A percentile compares a stretch with the other conserved stretches of the same genome.
Evolutionary conservation across 1,140 invertebrate genomes (phyloP).

Genomic region (Meloidogyne exigua): DNA sequence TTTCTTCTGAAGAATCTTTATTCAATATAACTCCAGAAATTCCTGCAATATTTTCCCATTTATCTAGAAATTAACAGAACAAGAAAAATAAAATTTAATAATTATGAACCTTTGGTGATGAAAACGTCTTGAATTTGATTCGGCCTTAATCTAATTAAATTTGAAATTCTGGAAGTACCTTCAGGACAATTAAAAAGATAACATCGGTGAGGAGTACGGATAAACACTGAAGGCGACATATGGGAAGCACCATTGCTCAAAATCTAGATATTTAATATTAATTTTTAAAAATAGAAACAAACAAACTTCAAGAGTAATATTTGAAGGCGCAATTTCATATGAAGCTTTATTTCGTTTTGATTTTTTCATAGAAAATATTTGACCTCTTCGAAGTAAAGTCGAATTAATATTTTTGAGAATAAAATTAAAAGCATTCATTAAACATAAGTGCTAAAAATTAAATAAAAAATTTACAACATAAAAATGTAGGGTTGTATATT

Average conservation of each 20-base stretch:
- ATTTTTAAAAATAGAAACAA: background rate
- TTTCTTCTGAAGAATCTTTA: conserved; percentile 34
- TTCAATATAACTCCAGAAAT: conserved; percentile 49
- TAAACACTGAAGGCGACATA: conserved; percentile 45
- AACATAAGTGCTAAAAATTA: too few species aligned
- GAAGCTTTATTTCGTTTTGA: background rate
- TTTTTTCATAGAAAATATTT: background rate
- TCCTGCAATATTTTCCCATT: conserved; percentile 55
- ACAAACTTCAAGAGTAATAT: conserved; percentile 28
- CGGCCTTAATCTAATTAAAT: conserved; percentile 39
- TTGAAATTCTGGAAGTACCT: conserved; percentile 41
- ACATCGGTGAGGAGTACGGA: conserved; percentile 44
- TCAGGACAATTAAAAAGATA: conserved; percentile 61
- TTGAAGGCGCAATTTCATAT: conserved; percentile 4
- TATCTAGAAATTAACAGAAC: conserved; percentile 33
- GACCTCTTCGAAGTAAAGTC: too few species aligned
- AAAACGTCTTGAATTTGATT: conserved; percentile 50
- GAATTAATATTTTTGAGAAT: too few species aligned
- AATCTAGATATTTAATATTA: conserved; percentile 29
- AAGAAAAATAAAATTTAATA: background rate
- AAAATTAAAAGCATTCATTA: too few species aligned
- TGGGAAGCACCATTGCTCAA: conserved; percentile 57
- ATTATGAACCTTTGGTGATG: conserved; percentile 47
- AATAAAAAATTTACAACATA: too few species aligned
- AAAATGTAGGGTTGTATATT: too few species aligned